These are phyloP conservation scores for Dreissena rostriformis DNA, from an alignment of 1,140 invertebrate species.

Conservation along the genomic window DNA sequence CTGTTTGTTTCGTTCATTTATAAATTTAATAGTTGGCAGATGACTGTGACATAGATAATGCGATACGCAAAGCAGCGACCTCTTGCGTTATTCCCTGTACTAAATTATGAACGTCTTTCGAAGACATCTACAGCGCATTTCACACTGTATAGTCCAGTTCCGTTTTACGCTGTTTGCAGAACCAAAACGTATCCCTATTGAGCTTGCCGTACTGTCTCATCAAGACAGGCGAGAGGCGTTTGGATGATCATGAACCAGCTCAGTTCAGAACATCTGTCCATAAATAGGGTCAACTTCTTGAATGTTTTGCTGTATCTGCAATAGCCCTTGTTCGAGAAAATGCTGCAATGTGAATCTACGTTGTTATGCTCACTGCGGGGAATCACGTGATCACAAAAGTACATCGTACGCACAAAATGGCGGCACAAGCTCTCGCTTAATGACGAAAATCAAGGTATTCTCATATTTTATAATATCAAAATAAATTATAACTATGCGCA, in stretches of 20 bases:
- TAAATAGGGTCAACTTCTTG: constrained; percentile 20
- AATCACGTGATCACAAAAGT: no score
- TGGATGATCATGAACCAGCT: constrained; percentile 49
- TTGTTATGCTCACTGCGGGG: no score
- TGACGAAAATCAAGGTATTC: no score
- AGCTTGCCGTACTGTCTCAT: constrained; percentile 2
- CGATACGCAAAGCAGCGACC: constrained; percentile 31
- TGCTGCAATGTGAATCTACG: no score
- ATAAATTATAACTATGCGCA: no score
- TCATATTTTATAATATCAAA: no score
- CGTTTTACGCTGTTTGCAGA: constrained; percentile 13
- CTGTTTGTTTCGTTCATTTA: neutral
- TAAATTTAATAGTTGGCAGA: neutral
- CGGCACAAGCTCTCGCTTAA: no score
- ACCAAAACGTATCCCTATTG: constrained; percentile 26
- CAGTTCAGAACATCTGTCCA: constrained; percentile 47
- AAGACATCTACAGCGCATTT: constrained; percentile 5
- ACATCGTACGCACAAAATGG: no score
- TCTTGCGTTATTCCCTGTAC: constrained; percentile 36
- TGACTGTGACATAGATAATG: constrained; percentile 11
- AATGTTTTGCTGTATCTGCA: constrained; percentile 11
- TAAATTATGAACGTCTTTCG: constrained; percentile 7
- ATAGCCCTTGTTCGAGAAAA: constrained; percentile 26
- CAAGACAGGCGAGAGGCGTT: constrained; percentile 10
- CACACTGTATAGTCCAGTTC: constrained; percentile 42